These are phyloP conservation scores for Delia radicum DNA, from an alignment of 1,140 invertebrate species.

Conservation along the genomic window DNA sequence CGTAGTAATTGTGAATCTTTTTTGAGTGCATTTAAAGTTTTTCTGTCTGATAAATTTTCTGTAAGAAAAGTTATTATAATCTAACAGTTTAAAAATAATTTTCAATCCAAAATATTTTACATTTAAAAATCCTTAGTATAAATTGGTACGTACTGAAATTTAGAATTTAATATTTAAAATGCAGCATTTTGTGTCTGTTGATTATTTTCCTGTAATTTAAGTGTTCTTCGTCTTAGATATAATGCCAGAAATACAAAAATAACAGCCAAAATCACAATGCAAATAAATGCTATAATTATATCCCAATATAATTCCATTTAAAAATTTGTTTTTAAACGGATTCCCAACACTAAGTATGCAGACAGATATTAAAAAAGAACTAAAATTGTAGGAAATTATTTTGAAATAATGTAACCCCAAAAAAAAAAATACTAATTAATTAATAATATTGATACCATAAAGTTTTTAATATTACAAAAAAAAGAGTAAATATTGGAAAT, in stretches of 20 bases:
- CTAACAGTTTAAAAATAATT: too few species aligned
- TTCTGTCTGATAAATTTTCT: too few species aligned
- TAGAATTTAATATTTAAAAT: too few species aligned
- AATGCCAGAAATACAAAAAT: background rate
- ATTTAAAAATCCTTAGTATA: too few species aligned
- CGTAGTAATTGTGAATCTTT: too few species aligned
- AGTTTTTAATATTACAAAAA: background rate
- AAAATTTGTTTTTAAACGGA: background rate
- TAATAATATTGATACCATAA: background rate
- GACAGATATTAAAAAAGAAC: background rate
- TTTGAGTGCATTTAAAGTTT: too few species aligned
- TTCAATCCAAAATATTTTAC: too few species aligned
- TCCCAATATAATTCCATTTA: constrained; percentile 16
- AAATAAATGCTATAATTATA: constrained; percentile 17
- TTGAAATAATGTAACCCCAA: background rate
- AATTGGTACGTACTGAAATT: too few species aligned
- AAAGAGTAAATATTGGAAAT: background rate
- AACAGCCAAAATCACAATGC: background rate
- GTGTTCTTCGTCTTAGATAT: constrained; percentile 1
- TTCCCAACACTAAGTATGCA: background rate
- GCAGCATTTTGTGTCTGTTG: background rate
- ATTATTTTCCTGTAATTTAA: background rate
- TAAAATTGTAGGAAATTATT: background rate
- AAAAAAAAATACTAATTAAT: background rate
- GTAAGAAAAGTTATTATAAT: too few species aligned